Base-by-base conservation (phyloP, 2,888 invertebrate genomes). In the Cybosia mesomella region DNA sequence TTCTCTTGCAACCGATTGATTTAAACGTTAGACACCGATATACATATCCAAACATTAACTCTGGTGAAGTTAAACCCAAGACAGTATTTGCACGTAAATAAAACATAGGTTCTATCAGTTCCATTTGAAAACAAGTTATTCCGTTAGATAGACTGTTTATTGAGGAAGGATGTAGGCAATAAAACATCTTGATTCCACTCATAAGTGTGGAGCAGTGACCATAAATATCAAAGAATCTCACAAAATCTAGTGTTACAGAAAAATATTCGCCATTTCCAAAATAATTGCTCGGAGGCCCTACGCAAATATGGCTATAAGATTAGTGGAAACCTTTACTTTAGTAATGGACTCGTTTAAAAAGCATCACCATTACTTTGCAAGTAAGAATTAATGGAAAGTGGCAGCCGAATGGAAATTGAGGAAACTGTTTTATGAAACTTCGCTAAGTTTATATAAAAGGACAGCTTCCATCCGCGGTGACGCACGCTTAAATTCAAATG, bases 331-430 rank as follows among this genome's bases (percentile, higher is more conserved):
- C 72, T 74, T 75, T 53, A 64, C 67, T 71, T 58, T 57, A 9
- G 67, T 81, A 80, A 81, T 81, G 79, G 79, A 80, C 68, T 60
- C 67, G 66, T 75, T 81, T 79, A 81, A 77, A 80, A 81, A 81
- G 75, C 79, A 67, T 60, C 58, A 68, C 71, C 67, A 67, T 70
- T 76, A 70, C 78, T 72, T 80, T 71, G n/a, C 13, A 13, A 66
- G 43, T 18, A 58, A 68, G 54, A 55, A 66, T 66, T 66, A 58
- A 66, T 58, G 53, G 36, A 22, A 34, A 62, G 34, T 63, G 54
- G 39, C 34, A 58, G 24, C 63, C 54, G 43, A 65, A 58, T 32
- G 39, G 53, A 63, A 58, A 62, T 61, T 61, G 24, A 67, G 53
- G 32, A 36, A 63, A 63, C 28, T 54, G 22, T 63, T 63, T 54